Percentiles rank a stretch among this genome's conserved stretches.
Conservation (phyloP, 2,113 vertebrate genomes). For the Epinephelus fuscoguttatus region DNA sequence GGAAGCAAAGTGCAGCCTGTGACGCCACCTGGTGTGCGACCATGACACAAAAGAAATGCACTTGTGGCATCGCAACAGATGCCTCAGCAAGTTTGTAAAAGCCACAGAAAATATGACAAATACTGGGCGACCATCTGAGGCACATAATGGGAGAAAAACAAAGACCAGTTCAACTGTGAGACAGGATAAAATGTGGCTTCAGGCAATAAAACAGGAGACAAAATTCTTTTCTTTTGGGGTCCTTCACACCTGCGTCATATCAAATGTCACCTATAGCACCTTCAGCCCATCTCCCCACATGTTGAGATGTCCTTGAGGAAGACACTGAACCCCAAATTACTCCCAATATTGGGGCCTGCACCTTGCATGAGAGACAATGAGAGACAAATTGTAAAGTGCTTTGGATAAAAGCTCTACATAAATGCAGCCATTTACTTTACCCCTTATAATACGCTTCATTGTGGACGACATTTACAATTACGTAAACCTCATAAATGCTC, state of each 20-base stretch:
- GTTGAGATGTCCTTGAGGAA: not conserved
- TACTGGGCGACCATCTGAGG: not conserved
- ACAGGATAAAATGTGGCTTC: not conserved
- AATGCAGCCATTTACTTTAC: not conserved
- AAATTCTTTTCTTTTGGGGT: not conserved
- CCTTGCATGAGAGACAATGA: not conserved
- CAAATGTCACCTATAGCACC: not conserved
- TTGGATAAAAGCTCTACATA: not conserved
- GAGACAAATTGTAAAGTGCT: too few relatives aligned
- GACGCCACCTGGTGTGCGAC: constrained; percentile 68
- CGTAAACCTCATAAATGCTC: not conserved
- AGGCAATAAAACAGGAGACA: not conserved
- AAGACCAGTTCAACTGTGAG: not conserved
- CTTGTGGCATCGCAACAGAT: too few relatives aligned
- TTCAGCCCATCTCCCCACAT: not conserved
- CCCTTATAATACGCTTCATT: not conserved
- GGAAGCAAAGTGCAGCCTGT: constrained; percentile 25
- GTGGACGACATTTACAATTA: not conserved
- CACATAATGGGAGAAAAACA: not conserved
- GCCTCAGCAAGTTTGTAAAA: not conserved
- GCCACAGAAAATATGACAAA: not conserved
- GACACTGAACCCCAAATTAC: not conserved
- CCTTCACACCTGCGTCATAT: not conserved
- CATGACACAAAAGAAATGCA: not conserved
- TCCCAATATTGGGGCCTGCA: too few relatives aligned